Evolutionary conservation across 2,888 invertebrate genomes (phyloP), one percentile per base, ranked within the genome.

Genomic region (Meteorus cinctellus): DNA sequence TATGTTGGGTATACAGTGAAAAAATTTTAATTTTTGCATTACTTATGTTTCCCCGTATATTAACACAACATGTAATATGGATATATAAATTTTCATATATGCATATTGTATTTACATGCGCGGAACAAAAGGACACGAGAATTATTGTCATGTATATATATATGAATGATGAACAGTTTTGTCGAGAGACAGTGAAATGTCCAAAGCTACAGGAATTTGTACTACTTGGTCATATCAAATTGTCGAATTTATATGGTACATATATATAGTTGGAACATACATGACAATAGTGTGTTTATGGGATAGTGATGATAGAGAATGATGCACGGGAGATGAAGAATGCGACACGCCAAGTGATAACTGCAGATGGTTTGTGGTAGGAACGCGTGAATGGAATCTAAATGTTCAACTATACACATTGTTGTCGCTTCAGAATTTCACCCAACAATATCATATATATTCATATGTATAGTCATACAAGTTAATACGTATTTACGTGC

Each of bases 361-460:
- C 59, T 72, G 51, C 51, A 71, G n/a, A 72, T 72, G 24, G 51
- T 31, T 65, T 65, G 51, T 65, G 72, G 65, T 63, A 27, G 51
- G 63, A 19, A 19, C 8, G 51, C 41, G 59, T 31, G 48, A 72
- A 72, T 19, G 51, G 36, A 72, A 65, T 48, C 31, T 45, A 19
- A 60, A 72, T 72, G 65, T 72, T 48, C 63, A 65, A 65, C 63
- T 72, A 72, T 65, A 72, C 51, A 65, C 65, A 72, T 72, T 65
- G 72, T 72, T 72, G 65, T 48, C 65, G 41, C 34, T 63, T 27
- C 65, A 51, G 51, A 60, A 71, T 62, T 71, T 41, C 36, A 8
- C 45, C 71, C 27, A 27, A 24, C 4, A 1, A 62, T 2, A 71
- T 71, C 45, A 60, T 45, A 8, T 29, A 16, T 45, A 27, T 48